A percentile compares a stretch with the other conserved stretches of the same genome.
Evolutionary conservation across 1,140 invertebrate species (phyloP).

Genomic region (Lamellibrachia luymesi): DNA sequence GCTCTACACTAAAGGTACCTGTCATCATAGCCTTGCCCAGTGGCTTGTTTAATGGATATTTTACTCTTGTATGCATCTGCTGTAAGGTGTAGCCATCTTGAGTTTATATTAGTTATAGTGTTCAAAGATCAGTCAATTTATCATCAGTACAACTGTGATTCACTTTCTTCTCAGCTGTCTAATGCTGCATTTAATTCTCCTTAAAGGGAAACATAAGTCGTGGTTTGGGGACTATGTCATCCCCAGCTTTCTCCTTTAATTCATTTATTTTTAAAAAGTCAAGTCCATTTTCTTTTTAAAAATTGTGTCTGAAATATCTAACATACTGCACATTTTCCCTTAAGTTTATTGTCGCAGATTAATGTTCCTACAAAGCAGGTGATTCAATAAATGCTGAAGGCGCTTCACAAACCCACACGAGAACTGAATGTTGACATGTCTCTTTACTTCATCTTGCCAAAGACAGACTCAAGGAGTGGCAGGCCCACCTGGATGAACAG

Average conservation of each 20-base stretch:
- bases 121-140: too few relatives aligned
- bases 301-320: background rate
- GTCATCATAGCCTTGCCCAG: too few relatives aligned
- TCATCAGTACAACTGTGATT: too few relatives aligned
- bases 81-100: background rate
- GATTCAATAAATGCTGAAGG: too few relatives aligned
- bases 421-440: background rate
- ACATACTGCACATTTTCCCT: background rate
- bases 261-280: background rate
- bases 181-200: background rate
- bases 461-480: background rate
- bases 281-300: background rate
- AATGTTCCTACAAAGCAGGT: background rate
- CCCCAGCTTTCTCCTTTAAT: background rate
- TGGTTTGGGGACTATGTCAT: background rate
- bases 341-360: background rate
- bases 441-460: background rate
- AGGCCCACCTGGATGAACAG: background rate
- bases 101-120: background rate
- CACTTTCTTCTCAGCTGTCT: background rate
- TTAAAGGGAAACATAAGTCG: background rate
- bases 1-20: slow-evolving; percentile 48
- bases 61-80: background rate
- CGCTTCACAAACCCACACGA: background rate
- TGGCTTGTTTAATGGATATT: too few relatives aligned